Evolutionary conservation across 2,113 vertebrate genomes (phyloP), one percentile per base, ranked within the genome.

Genomic region (Centrocercus urophasianus): DNA sequence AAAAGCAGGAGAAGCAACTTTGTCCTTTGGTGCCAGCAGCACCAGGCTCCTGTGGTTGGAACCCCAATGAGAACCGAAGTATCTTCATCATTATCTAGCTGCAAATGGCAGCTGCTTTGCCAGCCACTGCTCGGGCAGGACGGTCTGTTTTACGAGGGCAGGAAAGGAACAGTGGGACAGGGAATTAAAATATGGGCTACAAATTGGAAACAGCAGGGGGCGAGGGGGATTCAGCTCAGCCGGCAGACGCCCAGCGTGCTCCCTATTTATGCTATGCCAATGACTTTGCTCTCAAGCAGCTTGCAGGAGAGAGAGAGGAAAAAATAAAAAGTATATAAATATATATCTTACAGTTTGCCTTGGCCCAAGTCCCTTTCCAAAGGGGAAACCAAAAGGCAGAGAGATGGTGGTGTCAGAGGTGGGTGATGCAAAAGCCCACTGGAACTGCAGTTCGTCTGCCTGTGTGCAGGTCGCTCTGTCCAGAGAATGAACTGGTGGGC

Each of bases 161-260:
- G 89, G 89, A 42, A 80, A 71, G 81, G 95, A 96, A 91, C 91
- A 66, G 93, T 89, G 84, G 93, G 94, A 82, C 91, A 80, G 89
- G 78, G 94, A 95, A 92, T 93, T 92, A 85, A 94, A 94, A 91
- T 45, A 43, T n/a, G 87, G 96, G 87, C 66, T 83, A 88, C 96
- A 96, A 92, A 94, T 89, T 94, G 89, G 84, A 91, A 85, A 24
- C 67, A 0, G 67, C 42, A 12, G 93, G 94, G 34, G 67, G n/a
- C 18, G n/a, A 43, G 69, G 95, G 79, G 86, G 77, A 43, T 61
- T 89, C 63, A 6, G 88, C 86, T 79, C 2, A 54, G 86, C 76
- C 7, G 4, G 90, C 4, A 8, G 72, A 74, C 0, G 5, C 92
- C 78, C 95, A 34, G 91, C 14, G 11, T 60, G 93, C 87, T 93